Percentiles rank a stretch among this genome's conserved stretches.
phyloP scores from a whole-genome alignment of 2,113 vertebrate species.

The Mesitornis unicolor region DNA sequence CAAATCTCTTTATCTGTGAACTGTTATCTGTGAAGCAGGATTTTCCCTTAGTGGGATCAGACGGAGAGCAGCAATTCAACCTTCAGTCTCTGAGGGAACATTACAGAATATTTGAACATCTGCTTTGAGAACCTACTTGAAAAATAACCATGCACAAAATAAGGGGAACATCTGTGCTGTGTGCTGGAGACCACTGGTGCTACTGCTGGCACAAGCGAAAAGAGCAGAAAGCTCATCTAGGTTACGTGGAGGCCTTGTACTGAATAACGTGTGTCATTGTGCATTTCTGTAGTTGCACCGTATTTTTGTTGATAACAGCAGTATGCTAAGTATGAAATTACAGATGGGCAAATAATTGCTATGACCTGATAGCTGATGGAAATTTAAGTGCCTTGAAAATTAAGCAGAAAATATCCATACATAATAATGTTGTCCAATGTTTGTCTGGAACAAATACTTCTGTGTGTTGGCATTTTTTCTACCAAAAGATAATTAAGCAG shows the following conservation, averaged over 20 bases:
- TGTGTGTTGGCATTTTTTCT: background rate
- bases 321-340: background rate
- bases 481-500: background rate
- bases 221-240: background rate
- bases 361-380: background rate
- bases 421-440: background rate
- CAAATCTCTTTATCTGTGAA: background rate
- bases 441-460: background rate
- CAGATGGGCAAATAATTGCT: background rate
- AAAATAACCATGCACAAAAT: background rate
- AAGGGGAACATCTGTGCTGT: background rate
- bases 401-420: background rate
- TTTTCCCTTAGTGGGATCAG: conserved; percentile 10
- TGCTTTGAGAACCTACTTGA: conserved; percentile 16
- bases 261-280: background rate
- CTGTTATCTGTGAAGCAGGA: background rate
- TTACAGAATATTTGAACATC: conserved; percentile 5
- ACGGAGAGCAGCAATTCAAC: background rate
- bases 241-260: background rate
- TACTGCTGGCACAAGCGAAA: background rate
- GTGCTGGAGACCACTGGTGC: background rate
- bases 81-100: background rate
- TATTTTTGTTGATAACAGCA: background rate
- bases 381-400: background rate
- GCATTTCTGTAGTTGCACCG: background rate